These are phyloP conservation scores for Phengaris arion DNA, from an alignment of 2,888 invertebrate genomes.

Conservation along the genomic window DNA sequence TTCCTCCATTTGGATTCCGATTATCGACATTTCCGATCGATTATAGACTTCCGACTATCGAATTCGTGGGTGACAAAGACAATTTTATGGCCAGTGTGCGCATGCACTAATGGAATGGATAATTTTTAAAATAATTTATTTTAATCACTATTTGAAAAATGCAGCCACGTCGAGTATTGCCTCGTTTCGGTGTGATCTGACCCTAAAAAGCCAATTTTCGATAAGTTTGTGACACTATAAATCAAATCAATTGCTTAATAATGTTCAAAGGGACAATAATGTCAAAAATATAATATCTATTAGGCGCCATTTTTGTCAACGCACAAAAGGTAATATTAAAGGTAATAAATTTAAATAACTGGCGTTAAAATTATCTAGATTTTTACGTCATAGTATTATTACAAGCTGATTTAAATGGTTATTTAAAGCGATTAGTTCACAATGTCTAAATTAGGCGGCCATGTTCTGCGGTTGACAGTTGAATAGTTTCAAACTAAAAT, in stretches of 20 bases:
- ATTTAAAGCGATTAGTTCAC: background rate
- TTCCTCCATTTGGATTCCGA: no score
- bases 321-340: conserved; percentile 12
- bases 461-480: conserved; percentile 24
- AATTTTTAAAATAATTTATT: no score
- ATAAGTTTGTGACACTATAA: background rate
- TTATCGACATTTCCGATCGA: no score
- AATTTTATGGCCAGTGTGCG: no score
- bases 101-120: no score
- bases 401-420: conserved; percentile 4
- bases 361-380: conserved; percentile 4
- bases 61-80: no score
- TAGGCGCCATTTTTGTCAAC: background rate
- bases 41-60: no score
- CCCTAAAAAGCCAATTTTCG: background rate
- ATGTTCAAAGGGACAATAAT: background rate
- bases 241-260: background rate
- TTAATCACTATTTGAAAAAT: no score
- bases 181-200: no score
- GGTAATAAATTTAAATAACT: background rate
- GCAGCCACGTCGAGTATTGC: no score
- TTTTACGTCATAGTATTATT: background rate
- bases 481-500: conserved; percentile 28
- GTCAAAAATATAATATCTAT: conserved; percentile 13
- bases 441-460: background rate